A percentile compares a stretch with the other conserved stretches of the same genome.
These are phyloP conservation scores for Erannis defoliaria DNA, from an alignment of 2,888 invertebrate genomes.

Conservation along the genomic window DNA sequence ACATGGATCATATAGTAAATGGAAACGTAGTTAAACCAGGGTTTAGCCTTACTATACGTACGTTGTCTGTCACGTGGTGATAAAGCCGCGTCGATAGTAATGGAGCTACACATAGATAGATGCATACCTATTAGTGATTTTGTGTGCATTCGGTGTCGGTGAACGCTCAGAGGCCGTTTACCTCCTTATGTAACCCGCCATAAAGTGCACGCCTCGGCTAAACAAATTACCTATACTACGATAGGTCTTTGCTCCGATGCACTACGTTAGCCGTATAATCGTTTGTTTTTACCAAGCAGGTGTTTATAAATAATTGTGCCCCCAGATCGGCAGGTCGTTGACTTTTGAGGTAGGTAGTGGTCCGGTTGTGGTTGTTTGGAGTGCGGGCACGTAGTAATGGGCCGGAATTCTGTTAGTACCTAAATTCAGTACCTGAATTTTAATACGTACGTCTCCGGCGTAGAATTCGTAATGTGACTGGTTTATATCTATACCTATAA, in stretches of 20 bases:
- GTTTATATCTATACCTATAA: not conserved
- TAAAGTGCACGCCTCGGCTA: constrained; percentile 59
- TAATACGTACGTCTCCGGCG: constrained; percentile 33
- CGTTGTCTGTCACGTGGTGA: constrained; percentile 12
- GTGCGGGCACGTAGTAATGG: constrained; percentile 38
- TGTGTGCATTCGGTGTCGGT: constrained; percentile 65
- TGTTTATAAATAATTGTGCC: constrained; percentile 49
- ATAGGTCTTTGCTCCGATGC: constrained; percentile 68
- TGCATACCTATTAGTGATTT: constrained; percentile 56
- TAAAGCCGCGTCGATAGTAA: constrained; percentile 24
- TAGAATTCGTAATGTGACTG: constrained; percentile 30
- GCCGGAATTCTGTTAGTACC: constrained; percentile 38
- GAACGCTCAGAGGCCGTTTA: constrained; percentile 81
- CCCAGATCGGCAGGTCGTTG: constrained; percentile 48
- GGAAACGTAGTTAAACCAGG: constrained; percentile 33
- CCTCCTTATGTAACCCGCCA: constrained; percentile 74
- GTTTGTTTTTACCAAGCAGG: constrained; percentile 46
- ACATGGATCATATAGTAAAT: too few relatives aligned
- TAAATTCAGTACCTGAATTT: constrained; percentile 41
- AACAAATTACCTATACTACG: constrained; percentile 64
- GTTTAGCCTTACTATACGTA: constrained; percentile 21
- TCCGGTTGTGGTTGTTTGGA: constrained; percentile 44
- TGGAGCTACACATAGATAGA: constrained; percentile 23
- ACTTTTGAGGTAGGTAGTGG: constrained; percentile 54
- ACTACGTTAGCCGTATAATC: constrained; percentile 47